Evolutionary conservation across 92 coral and sea anemone genomes (phyloP), one percentile per base, ranked within the genome.

Genomic region (Actinostola sp.): DNA sequence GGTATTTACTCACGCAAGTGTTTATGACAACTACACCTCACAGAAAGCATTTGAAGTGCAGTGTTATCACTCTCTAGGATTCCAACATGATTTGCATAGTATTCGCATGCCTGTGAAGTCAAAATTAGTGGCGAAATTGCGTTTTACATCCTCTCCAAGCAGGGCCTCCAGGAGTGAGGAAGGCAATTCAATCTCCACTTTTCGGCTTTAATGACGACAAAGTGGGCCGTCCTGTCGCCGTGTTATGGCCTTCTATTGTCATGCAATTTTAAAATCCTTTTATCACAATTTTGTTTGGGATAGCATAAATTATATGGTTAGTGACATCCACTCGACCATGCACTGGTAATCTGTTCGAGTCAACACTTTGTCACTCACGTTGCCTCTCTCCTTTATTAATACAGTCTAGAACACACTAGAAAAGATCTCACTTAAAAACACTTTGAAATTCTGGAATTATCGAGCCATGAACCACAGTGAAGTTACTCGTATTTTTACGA

Each of bases 201-300:
- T 16, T 13, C 23, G n/a, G 23, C 8, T 46, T 46, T 46, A 19
- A 46, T 26, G 14, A 57, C 1, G 4, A 10, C 27, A 29, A 53
- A 57, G n/a, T 57, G 39, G 19, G 36, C n/a, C 28, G 63, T 53
- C 56, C 25, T 53, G 15, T 57, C 4, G 4, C 25, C 31, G 9
- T 12, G 14, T 67, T 49, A 49, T 50, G 73, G 50, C 13, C 24
- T 49, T 68, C 61, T 19, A 17, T 68, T 68, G 74, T 68, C 20
- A 33, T 68, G 29, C 51, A 33, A 33, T 33, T 51, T 34, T n/a
- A 67, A 66, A n/a, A n/a, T n/a, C 14, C 26, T 46, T 67, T 51
- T 48, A 15, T 27, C 56, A 30, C 44, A 67, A 23, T 12, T 48
- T 57, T 68, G 74, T 68, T 55, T 68, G 74, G 45, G 60, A 10